Evolutionary conservation across 2,113 vertebrate species (phyloP).

Genomic region (Festucalex cinctus): DNA sequence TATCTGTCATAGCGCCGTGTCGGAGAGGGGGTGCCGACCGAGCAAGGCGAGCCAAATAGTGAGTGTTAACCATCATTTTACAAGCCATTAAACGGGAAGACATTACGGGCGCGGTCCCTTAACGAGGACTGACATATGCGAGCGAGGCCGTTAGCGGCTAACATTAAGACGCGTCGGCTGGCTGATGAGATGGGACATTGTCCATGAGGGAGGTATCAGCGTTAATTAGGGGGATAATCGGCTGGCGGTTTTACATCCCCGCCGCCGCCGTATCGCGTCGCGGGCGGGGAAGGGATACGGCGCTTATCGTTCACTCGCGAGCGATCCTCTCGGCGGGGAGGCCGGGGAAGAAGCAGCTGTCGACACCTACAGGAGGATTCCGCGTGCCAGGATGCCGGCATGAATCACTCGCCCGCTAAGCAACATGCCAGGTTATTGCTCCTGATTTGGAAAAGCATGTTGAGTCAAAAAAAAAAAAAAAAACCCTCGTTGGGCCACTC

Average conservation of each 20-base stretch:
- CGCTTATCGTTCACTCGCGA: constrained; percentile 21
- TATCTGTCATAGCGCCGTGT: constrained; percentile 57
- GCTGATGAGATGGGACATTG: constrained; percentile 83
- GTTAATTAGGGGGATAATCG: constrained; percentile 95
- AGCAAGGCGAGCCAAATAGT: constrained; percentile 78
- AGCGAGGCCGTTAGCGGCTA: constrained; percentile 90
- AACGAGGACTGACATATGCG: constrained; percentile 99
- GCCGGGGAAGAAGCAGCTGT: constrained; percentile 35
- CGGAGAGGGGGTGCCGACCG: constrained; percentile 33
- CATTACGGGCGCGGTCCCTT: constrained; percentile 87
- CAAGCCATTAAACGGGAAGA: constrained; percentile 92
- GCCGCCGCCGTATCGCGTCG: neutral
- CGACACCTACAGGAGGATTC: constrained; percentile 26
- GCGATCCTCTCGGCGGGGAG: constrained; percentile 27
- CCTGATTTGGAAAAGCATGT: neutral
- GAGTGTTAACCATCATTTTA: constrained; percentile 98
- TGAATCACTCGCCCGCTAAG: constrained; percentile 43
- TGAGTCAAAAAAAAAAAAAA: constrained; percentile 8
- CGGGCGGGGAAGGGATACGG: neutral
- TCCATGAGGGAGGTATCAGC: constrained; percentile 91
- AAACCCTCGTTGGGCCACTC: neutral
- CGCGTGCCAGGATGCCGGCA: constrained; percentile 33
- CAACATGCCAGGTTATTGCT: constrained; percentile 18
- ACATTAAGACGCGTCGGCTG: constrained; percentile 79
- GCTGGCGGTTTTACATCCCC: constrained; percentile 69